Conservation (phyloP, 2,113 vertebrate species). For the Enhydra lutris region DNA sequence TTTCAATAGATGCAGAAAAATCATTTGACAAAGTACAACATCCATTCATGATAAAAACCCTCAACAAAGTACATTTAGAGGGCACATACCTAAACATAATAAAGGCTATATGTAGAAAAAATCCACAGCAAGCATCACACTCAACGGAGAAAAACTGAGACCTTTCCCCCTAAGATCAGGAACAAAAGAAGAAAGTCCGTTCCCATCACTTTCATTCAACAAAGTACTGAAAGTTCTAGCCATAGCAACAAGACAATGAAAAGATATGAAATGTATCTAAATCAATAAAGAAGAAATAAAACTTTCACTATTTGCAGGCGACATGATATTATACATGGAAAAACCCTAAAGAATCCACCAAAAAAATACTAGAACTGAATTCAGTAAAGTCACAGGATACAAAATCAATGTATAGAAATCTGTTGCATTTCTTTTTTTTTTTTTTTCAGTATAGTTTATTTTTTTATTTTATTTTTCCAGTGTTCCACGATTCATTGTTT, state of each 20-base stretch:
- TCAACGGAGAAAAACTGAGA: no score
- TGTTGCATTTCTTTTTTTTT: no score
- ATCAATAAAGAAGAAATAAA: background rate
- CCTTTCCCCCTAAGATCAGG: no score
- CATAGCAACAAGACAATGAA: background rate
- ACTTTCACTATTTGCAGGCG: no score
- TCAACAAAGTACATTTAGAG: no score
- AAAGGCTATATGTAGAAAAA: no score
- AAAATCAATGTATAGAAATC: background rate
- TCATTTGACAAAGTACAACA: background rate
- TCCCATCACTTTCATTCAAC: background rate
- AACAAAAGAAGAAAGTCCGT: background rate
- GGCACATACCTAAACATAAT: no score
- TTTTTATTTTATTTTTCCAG: no score
- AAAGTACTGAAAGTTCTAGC: background rate
- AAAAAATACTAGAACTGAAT: background rate
- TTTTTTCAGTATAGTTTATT: no score
- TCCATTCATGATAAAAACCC: background rate
- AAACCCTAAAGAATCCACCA: background rate
- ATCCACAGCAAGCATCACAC: no score
- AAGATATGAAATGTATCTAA: background rate
- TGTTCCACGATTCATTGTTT: no score
- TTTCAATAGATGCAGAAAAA: background rate
- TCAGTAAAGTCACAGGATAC: background rate
- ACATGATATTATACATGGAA: no score